Percentiles rank a stretch among this genome's conserved stretches.
phyloP scores from a whole-genome alignment of 1,140 invertebrate genomes.

The Akabosia matsudoensis region DNA sequence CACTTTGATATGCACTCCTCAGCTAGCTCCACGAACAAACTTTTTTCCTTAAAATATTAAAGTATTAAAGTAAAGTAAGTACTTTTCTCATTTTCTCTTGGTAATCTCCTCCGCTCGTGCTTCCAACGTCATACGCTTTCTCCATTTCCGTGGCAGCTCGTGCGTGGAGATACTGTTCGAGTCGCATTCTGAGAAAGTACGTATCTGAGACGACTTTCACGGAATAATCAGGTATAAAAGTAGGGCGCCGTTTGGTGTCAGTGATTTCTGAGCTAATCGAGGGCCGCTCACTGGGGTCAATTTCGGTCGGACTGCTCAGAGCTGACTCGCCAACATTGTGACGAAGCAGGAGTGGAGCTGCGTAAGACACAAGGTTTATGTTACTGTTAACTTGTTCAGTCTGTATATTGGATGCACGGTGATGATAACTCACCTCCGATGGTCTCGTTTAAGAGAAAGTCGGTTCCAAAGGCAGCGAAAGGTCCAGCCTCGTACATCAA shows the following conservation, averaged over 20 bases:
- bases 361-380: too few species aligned
- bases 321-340: too few species aligned
- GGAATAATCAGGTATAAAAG: constrained; percentile 37
- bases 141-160: constrained; percentile 39
- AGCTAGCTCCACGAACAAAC: too few species aligned
- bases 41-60: too few species aligned
- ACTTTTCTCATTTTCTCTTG: constrained; percentile 43
- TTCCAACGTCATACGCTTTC: constrained; percentile 31
- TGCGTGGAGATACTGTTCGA: constrained; percentile 35
- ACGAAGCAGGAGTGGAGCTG: too few species aligned
- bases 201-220: constrained; percentile 38
- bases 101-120: constrained; percentile 34
- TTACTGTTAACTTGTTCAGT: background rate
- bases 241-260: background rate
- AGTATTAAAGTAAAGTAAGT: background rate
- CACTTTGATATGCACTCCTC: too few species aligned
- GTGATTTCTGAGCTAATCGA: background rate
- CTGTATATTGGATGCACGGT: background rate
- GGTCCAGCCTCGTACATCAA: constrained; percentile 59
- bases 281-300: background rate
- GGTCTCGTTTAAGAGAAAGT: constrained; percentile 30
- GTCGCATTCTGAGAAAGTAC: constrained; percentile 35
- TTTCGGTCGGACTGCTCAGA: background rate
- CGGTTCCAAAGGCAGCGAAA: constrained; percentile 59
- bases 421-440: background rate